Base-by-base conservation (phyloP, 2,113 vertebrate genomes). In the Accipiter virgatus region DNA sequence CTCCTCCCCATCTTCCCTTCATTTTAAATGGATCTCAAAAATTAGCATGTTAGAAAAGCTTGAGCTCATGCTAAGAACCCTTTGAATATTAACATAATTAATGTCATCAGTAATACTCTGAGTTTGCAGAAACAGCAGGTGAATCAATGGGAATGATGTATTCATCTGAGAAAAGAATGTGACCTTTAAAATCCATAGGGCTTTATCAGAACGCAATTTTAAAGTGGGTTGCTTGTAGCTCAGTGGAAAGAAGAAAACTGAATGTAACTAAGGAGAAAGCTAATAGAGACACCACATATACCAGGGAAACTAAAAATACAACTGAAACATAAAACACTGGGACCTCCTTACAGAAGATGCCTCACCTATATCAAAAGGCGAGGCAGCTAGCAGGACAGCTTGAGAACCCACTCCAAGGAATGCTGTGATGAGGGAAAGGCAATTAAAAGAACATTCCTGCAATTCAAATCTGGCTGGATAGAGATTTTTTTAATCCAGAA, bases 1-100 rank as follows among this genome's bases (percentile, higher is more conserved):
- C 79, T 95, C 74, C 74, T 93, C 53, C 88, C 62, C 82, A 58
- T 40, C 71, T 45, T 70, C 42, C n/a, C 84, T 55, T 81, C 66
- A 72, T 82, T 94, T 81, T 66, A 93, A 95, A 93, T 70, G 63
- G 53, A 66, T 62, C 71, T 77, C 16, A 63, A 80, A 93, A 95
- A 95, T 95, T 79, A 96, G 80, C 68, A 67, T 27, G 56, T 89
- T 66, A 95, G 94, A 88, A 93, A 94, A 88, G 66, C 84, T 55
- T 71, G 84, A 90, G 91, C 89, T 96, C 92, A 81, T 73, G 89
- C 91, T 95, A 96, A 96, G 91, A 95, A 91, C 47, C 16, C 74
- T 94, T 53, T 85, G 91, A 91, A 87, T 95, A 95, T 93, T 91
- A 95, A 87, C 78, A 91, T 91, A 93, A 95, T 95, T 96, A 96